A percentile compares a stretch with the other conserved stretches of the same genome.
Conservation (phyloP, 1,140 invertebrate genomes). For the Euborellia annulipes region DNA sequence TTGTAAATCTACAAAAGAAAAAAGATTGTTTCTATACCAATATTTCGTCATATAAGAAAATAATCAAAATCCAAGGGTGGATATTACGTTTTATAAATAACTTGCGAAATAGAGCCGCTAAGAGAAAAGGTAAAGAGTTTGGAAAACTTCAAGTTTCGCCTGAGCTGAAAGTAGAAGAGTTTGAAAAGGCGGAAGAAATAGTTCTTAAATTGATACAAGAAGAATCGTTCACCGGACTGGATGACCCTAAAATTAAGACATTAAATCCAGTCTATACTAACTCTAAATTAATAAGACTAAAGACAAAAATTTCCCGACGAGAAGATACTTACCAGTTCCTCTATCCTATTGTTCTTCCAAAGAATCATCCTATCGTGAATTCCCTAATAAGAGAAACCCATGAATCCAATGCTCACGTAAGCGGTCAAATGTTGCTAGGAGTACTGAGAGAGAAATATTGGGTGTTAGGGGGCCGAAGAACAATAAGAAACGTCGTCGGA, state of each 20-base stretch:
- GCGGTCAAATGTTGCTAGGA: slow-evolving; percentile 7
- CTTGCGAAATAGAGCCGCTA: slow-evolving; percentile 1
- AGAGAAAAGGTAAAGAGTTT: slow-evolving; percentile 1
- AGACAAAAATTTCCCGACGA: slow-evolving; percentile 4
- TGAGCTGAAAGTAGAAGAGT: slow-evolving; percentile 5
- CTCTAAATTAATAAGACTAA: slow-evolving; percentile 1
- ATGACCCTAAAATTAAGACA: not conserved
- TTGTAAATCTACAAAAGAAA: not conserved
- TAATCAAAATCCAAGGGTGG: slow-evolving; percentile 18
- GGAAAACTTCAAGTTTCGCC: too few relatives aligned
- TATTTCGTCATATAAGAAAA: slow-evolving; percentile 16
- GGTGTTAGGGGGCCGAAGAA: slow-evolving; percentile 16
- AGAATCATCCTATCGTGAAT: slow-evolving; percentile 5
- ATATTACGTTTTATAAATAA: slow-evolving; percentile 18
- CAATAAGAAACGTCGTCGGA: slow-evolving; percentile 15
- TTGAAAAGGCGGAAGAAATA: slow-evolving; percentile 1
- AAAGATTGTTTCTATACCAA: slow-evolving; percentile 6
- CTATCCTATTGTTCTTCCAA: slow-evolving; percentile 12
- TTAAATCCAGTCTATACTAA: slow-evolving; percentile 2
- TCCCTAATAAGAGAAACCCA: slow-evolving; percentile 9
- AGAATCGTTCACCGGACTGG: slow-evolving; percentile 1
- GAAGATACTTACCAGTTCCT: not conserved
- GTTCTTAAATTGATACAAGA: slow-evolving; percentile 6
- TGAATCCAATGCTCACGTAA: slow-evolving; percentile 6
- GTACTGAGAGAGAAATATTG: slow-evolving; percentile 18